Evolutionary conservation across 2,113 vertebrate species (phyloP).

Genomic region (Semnornis frantzii): DNA sequence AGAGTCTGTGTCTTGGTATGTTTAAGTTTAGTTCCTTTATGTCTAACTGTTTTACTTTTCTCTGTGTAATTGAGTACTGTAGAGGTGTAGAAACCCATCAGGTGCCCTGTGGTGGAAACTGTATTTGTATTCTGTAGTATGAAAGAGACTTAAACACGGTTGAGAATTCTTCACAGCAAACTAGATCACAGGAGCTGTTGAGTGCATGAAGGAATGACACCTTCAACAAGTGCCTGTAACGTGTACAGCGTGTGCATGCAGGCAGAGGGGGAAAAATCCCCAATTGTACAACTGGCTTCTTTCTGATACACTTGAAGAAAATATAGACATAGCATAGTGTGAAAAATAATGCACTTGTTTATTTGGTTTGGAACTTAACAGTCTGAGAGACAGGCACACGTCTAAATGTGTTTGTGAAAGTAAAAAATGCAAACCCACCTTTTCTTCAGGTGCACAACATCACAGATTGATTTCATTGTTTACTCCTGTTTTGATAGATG

Average conservation of each 20-base stretch:
- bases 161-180: not conserved
- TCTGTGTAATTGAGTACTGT: not conserved
- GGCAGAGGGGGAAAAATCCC: not conserved
- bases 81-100: not conserved
- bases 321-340: not conserved
- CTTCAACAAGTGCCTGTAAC: not conserved
- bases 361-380: not conserved
- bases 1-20: not conserved
- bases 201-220: not conserved
- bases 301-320: not conserved
- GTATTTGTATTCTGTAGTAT: not conserved
- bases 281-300: not conserved
- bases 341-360: not conserved
- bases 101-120: not conserved
- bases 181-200: not conserved
- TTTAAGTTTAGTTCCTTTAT: not conserved
- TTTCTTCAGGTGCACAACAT: conserved; percentile 17
- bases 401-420: not conserved
- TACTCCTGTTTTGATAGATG: not conserved
- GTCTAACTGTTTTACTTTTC: not conserved
- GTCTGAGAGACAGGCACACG: not conserved
- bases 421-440: not conserved
- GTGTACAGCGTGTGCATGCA: not conserved
- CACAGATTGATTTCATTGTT: conserved; percentile 30
- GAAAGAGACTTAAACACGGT: not conserved